Evolutionary conservation across 2,797 vertebrate genomes (phyloP).

Genomic region (Prionace glauca): DNA sequence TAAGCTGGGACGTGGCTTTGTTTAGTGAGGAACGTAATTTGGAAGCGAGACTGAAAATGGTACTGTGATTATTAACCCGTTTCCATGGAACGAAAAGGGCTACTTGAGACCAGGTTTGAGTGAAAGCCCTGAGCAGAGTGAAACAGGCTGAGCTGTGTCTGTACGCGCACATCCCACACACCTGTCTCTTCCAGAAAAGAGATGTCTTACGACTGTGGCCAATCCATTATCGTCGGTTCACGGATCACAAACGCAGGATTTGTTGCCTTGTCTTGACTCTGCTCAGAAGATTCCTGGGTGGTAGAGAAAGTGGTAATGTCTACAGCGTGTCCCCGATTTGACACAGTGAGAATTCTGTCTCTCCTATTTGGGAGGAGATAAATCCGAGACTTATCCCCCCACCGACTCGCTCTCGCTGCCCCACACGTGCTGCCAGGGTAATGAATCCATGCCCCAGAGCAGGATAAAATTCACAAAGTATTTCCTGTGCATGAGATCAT

Average conservation of each 20-base stretch:
- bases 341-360: constrained; percentile 41
- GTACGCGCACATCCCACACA: background rate
- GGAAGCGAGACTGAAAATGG: background rate
- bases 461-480: constrained; percentile 43
- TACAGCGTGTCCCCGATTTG: constrained; percentile 47
- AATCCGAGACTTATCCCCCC: background rate
- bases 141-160: background rate
- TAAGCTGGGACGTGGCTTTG: background rate
- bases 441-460: background rate
- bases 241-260: background rate
- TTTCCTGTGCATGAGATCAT: constrained; percentile 37
- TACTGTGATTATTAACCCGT: background rate
- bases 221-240: background rate
- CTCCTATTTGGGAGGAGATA: background rate
- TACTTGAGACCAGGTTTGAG: background rate
- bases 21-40: background rate
- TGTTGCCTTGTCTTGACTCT: constrained; percentile 19
- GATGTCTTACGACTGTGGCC: background rate
- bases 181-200: background rate
- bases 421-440: background rate
- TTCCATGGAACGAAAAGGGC: background rate
- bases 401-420: background rate
- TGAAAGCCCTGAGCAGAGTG: background rate
- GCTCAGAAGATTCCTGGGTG: constrained; percentile 42
- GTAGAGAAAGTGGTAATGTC: constrained; percentile 39